Conservation (phyloP, 2,113 vertebrate species). For the Amphilophus citrinellus region DNA sequence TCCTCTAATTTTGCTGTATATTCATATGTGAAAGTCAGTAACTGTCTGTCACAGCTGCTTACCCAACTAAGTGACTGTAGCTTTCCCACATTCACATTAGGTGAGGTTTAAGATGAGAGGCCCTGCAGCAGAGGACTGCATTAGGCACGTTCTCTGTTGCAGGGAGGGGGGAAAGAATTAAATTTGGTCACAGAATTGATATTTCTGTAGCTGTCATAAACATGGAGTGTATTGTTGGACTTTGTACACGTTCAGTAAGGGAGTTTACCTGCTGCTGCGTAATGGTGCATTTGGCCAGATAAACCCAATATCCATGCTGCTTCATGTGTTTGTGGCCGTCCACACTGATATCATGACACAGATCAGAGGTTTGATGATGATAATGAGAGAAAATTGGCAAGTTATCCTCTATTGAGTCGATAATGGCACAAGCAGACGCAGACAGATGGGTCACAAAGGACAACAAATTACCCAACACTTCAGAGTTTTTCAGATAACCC, state of each 20-base stretch:
- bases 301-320: neutral
- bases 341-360: constrained; percentile 10
- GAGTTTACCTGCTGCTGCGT: neutral
- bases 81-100: too few relatives aligned
- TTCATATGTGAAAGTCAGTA: too few relatives aligned
- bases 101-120: too few relatives aligned
- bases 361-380: neutral
- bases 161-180: neutral
- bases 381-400: constrained; percentile 6
- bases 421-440: neutral
- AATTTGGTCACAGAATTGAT: neutral
- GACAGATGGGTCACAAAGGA: neutral
- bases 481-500: neutral
- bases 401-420: neutral
- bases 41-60: too few relatives aligned
- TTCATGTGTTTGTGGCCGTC: neutral
- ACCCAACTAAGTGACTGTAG: too few relatives aligned
- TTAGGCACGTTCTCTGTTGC: too few relatives aligned
- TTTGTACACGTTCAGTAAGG: neutral
- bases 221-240: neutral
- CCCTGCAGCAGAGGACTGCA: too few relatives aligned
- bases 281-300: neutral
- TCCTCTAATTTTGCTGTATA: too few relatives aligned
- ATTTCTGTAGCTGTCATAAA: neutral
- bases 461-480: neutral